Evolutionary conservation across 2,113 vertebrate genomes (phyloP).

Genomic region (Saccopteryx bilineata): DNA sequence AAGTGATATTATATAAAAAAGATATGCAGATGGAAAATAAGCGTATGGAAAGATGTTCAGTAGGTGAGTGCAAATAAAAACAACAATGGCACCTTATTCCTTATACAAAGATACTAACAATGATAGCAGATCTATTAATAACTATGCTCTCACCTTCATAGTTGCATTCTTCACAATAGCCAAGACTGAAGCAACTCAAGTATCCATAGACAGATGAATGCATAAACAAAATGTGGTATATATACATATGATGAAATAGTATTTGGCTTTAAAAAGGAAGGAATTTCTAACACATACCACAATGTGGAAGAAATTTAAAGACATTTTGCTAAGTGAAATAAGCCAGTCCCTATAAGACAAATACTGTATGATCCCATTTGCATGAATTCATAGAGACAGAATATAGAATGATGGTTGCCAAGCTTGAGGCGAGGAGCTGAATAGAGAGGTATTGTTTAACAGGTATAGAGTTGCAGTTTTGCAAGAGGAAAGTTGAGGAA

Average conservation of each 20-base stretch:
- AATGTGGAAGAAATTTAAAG: background rate
- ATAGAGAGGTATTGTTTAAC: background rate
- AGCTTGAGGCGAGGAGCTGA: fast-evolving
- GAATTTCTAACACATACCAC: background rate
- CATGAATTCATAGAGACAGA: background rate
- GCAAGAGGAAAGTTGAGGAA: background rate
- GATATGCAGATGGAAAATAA: background rate
- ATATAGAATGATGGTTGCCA: background rate
- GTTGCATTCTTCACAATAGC: background rate
- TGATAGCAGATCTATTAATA: background rate
- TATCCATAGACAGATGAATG: background rate
- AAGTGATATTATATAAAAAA: background rate
- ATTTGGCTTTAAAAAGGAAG: background rate
- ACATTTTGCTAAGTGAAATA: background rate
- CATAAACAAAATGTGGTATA: background rate
- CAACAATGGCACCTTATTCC: background rate
- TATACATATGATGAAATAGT: background rate
- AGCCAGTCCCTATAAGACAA: background rate
- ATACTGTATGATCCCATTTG: background rate
- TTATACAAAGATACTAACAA: background rate
- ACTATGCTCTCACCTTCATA: too few species aligned
- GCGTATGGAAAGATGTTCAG: background rate
- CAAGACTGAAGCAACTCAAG: background rate
- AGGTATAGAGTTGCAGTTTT: background rate
- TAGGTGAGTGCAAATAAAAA: background rate